These are phyloP conservation scores for Danio jaintianensis DNA, from an alignment of 2,797 vertebrate genomes.

Conservation along the genomic window DNA sequence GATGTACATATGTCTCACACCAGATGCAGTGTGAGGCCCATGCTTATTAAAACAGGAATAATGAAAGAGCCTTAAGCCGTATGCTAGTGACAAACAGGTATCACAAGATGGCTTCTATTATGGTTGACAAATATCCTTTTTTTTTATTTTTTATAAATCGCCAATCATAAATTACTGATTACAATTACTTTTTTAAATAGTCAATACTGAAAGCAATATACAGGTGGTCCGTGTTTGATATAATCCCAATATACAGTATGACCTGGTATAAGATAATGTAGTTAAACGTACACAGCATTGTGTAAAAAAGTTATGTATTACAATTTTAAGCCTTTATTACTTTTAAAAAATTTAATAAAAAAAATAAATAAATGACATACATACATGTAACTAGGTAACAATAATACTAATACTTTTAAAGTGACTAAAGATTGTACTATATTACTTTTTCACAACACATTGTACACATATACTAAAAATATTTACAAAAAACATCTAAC, in stretches of 20 bases:
- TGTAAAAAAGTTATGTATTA: too few relatives aligned
- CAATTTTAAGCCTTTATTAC: too few relatives aligned
- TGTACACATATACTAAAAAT: too few relatives aligned
- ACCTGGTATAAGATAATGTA: neutral
- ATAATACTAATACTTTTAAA: too few relatives aligned
- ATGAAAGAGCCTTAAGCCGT: conserved; percentile 5
- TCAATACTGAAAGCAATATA: neutral
- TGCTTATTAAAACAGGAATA: conserved; percentile 44
- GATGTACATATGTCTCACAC: conserved; percentile 42
- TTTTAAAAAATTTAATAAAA: too few relatives aligned
- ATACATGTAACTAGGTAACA: too few relatives aligned
- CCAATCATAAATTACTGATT: too few relatives aligned
- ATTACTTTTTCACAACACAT: too few relatives aligned
- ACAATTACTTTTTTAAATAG: neutral
- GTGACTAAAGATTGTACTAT: too few relatives aligned
- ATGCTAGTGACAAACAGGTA: neutral
- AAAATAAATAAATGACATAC: too few relatives aligned
- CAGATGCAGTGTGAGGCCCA: conserved; percentile 43
- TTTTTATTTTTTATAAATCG: too few relatives aligned
- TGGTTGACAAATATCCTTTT: neutral
- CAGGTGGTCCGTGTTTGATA: neutral
- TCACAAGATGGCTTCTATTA: conserved; percentile 1
- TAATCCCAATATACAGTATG: neutral
- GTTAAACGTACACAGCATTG: neutral
- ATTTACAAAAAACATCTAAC: too few relatives aligned